These are phyloP conservation scores for Cichladusa arquata DNA, from an alignment of 2,113 vertebrate genomes.

Conservation along the genomic window DNA sequence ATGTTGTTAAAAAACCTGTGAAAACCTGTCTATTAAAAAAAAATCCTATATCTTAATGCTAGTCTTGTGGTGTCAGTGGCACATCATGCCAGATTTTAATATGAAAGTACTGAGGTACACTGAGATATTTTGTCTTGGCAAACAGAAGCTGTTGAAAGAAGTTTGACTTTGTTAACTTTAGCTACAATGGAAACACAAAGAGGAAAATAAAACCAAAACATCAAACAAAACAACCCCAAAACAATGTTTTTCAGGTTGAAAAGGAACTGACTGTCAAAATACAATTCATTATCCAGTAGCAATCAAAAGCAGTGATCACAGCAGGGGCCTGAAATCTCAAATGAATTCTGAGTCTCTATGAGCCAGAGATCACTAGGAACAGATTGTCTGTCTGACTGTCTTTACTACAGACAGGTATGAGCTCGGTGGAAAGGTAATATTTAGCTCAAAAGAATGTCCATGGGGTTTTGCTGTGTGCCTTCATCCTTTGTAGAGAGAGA, in stretches of 20 bases:
- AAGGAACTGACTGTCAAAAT: slow-evolving; percentile 12
- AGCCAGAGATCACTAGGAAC: background rate
- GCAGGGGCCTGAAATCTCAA: background rate
- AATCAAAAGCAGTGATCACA: background rate
- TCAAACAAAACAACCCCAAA: background rate
- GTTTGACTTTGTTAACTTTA: background rate
- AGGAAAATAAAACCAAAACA: background rate
- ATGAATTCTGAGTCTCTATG: background rate
- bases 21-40: background rate
- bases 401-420: background rate
- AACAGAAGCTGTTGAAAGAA: slow-evolving; percentile 32
- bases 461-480: background rate
- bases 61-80: background rate
- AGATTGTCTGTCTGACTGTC: background rate
- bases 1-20: background rate
- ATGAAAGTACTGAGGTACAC: background rate
- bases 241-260: slow-evolving; percentile 15
- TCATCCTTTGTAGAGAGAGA: background rate
- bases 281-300: background rate
- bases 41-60: background rate
- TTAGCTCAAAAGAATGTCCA: background rate
- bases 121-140: slow-evolving; percentile 7
- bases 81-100: background rate
- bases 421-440: background rate
- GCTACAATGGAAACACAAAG: background rate